These are phyloP conservation scores for Melanotaenia duboulayi DNA, from an alignment of 2,113 vertebrate species.

Conservation along the genomic window DNA sequence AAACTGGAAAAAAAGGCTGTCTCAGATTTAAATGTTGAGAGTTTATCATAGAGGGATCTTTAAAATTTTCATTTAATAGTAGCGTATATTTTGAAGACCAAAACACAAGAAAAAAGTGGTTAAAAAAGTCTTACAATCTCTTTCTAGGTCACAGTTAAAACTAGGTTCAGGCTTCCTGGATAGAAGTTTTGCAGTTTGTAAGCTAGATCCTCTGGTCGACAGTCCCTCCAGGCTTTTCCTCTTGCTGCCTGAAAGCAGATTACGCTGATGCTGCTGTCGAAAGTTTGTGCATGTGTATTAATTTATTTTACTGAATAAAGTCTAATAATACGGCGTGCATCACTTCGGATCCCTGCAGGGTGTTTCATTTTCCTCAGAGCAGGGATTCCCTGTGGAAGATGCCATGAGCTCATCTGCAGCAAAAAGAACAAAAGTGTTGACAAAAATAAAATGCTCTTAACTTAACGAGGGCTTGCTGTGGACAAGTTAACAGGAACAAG, in stretches of 20 bases:
- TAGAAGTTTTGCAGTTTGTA: slow-evolving; percentile 18
- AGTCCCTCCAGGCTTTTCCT: slow-evolving; percentile 7
- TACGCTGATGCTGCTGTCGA: slow-evolving; percentile 6
- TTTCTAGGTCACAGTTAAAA: slow-evolving; percentile 21
- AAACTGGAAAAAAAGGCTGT: too few species aligned
- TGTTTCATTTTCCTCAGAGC: slow-evolving; percentile 36
- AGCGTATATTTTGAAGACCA: background rate
- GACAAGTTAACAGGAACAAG: background rate
- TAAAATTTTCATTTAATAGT: background rate
- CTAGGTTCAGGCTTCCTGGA: background rate
- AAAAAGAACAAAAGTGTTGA: background rate
- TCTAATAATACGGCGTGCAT: slow-evolving; percentile 37
- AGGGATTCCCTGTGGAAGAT: background rate
- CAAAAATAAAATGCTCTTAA: background rate
- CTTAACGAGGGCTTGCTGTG: background rate
- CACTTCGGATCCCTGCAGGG: slow-evolving; percentile 46
- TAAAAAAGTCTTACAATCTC: background rate
- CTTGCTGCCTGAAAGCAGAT: slow-evolving; percentile 29
- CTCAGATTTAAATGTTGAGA: too few species aligned
- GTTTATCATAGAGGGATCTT: background rate
- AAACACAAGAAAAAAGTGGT: background rate
- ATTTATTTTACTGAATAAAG: slow-evolving; percentile 33
- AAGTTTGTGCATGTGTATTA: slow-evolving; percentile 9
- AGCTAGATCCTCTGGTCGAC: slow-evolving; percentile 8
- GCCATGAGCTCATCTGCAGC: slow-evolving; percentile 13